A percentile compares a stretch with the other conserved stretches of the same genome.
phyloP scores from a whole-genome alignment of 2,888 invertebrate species.

The Cryptophagus acutangulus region DNA sequence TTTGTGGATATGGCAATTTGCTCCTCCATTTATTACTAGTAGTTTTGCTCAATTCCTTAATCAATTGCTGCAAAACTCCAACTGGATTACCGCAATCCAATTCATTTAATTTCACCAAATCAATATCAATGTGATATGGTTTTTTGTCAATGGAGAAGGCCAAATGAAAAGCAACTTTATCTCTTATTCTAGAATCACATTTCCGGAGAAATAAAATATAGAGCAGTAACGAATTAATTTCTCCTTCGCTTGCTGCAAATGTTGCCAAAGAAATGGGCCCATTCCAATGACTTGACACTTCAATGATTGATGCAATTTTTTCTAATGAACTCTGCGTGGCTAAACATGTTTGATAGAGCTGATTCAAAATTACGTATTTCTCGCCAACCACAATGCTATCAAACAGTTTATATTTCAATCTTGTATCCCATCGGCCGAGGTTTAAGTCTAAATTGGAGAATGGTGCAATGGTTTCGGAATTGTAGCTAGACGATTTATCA shows the following conservation, averaged over 20 bases:
- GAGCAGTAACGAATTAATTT: slow-evolving; percentile 65
- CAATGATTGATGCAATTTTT: slow-evolving; percentile 69
- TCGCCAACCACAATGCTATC: slow-evolving; percentile 69
- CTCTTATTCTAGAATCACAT: slow-evolving; percentile 68
- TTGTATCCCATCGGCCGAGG: slow-evolving; percentile 71
- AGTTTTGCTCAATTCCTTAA: slow-evolving; percentile 44
- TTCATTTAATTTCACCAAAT: slow-evolving; percentile 40
- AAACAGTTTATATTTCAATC: slow-evolving; percentile 64
- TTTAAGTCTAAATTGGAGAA: slow-evolving; percentile 59
- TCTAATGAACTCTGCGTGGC: slow-evolving; percentile 86
- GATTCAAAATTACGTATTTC: slow-evolving; percentile 57
- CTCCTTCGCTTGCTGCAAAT: slow-evolving; percentile 73
- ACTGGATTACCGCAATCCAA: slow-evolving; percentile 67
- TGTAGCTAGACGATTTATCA: slow-evolving; percentile 14
- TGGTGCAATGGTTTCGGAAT: slow-evolving; percentile 37
- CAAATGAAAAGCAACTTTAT: slow-evolving; percentile 71
- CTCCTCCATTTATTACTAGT: slow-evolving; percentile 59
- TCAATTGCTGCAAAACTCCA: slow-evolving; percentile 55
- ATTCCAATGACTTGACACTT: slow-evolving; percentile 75
- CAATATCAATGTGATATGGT: slow-evolving; percentile 36
- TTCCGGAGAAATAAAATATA: slow-evolving; percentile 71
- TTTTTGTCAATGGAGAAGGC: slow-evolving; percentile 60
- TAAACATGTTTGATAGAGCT: slow-evolving; percentile 56
- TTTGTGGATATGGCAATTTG: slow-evolving; percentile 80
- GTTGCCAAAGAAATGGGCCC: slow-evolving; percentile 82